phyloP scores from a whole-genome alignment of 2,797 vertebrate species.

The Enteromius afrohamiltoni region DNA sequence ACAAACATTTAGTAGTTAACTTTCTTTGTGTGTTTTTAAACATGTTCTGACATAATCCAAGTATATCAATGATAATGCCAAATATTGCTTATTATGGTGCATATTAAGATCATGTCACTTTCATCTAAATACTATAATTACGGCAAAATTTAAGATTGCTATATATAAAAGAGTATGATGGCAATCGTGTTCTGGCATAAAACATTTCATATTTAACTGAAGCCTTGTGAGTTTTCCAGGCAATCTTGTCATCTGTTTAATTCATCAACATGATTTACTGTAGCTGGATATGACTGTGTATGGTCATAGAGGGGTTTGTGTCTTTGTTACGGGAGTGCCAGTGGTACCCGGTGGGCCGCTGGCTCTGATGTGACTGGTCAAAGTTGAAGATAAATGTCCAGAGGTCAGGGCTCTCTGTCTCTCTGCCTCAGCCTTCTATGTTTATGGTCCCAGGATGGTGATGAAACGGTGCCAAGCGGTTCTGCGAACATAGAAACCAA shows the following conservation, averaged over 20 bases:
- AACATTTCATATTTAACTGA: conserved; percentile 56
- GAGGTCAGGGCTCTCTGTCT: conserved; percentile 14
- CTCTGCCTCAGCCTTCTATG: background rate
- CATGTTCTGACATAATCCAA: background rate
- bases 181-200: conserved; percentile 21
- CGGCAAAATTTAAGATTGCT: background rate
- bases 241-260: conserved; percentile 45
- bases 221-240: conserved; percentile 32
- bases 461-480: conserved; percentile 22
- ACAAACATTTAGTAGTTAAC: background rate
- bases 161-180: conserved; percentile 19
- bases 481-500: conserved; percentile 10
- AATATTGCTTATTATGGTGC: background rate
- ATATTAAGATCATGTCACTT: conserved; percentile 2
- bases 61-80: background rate
- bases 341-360: conserved; percentile 49
- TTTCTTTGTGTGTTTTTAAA: background rate
- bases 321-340: conserved; percentile 60
- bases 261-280: conserved; percentile 51
- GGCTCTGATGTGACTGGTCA: conserved; percentile 19
- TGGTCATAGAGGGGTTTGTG: conserved; percentile 25
- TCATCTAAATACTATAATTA: background rate
- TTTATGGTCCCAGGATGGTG: conserved; percentile 40
- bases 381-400: background rate
- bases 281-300: conserved; percentile 27